Percentiles rank a stretch among this genome's conserved stretches.
These are phyloP conservation scores for Hemitrygon akajei DNA, from an alignment of 2,797 vertebrate species.

Conservation along the genomic window DNA sequence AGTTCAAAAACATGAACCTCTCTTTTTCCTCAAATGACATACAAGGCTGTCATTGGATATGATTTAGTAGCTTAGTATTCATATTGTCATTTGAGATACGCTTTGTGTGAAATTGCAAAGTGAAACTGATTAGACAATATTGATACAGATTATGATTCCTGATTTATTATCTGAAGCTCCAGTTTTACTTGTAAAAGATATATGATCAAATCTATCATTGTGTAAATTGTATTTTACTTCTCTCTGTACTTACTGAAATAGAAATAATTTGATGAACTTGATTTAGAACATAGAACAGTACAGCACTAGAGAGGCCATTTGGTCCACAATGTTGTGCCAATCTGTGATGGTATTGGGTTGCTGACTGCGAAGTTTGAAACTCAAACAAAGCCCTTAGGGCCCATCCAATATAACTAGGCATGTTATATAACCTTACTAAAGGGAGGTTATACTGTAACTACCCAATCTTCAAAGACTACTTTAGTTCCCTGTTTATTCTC, in stretches of 20 bases:
- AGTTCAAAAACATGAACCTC: neutral
- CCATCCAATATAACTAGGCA: no score
- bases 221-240: neutral
- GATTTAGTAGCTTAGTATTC: neutral
- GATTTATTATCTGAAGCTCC: neutral
- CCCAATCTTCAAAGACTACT: no score
- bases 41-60: neutral
- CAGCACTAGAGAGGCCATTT: no score
- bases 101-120: neutral
- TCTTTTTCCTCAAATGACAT: neutral
- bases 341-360: no score
- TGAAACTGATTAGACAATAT: neutral
- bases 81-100: neutral
- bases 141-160: neutral
- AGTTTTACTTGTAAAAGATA: neutral
- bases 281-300: neutral
- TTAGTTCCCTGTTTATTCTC: no score
- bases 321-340: no score
- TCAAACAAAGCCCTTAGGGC: no score
- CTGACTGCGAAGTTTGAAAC: no score
- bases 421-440: no score
- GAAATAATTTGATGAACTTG: neutral
- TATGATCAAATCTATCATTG: neutral
- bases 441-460: no score
- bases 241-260: neutral